These are phyloP conservation scores for Ylistrum balloti DNA, from an alignment of 1,140 invertebrate genomes.

Conservation along the genomic window DNA sequence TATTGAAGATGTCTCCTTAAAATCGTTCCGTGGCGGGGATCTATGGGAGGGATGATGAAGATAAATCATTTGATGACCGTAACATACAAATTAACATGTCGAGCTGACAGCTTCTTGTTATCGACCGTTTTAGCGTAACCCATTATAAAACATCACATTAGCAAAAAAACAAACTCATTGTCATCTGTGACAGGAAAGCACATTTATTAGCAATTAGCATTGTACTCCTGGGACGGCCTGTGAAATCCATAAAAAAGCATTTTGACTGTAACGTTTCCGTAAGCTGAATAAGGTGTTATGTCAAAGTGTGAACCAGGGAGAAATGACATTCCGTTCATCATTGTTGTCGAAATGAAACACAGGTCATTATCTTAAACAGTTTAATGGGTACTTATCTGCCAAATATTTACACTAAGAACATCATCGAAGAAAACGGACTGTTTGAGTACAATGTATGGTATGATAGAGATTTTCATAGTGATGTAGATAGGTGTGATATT, in stretches of 20 bases:
- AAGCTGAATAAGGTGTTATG: not conserved
- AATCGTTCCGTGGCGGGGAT: not conserved
- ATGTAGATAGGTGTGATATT: too few relatives aligned
- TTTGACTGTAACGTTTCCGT: not conserved
- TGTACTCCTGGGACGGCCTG: not conserved
- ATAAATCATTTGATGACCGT: not conserved
- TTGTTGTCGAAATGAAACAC: too few relatives aligned
- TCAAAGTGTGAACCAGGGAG: not conserved
- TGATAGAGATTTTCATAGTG: too few relatives aligned
- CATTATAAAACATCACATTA: not conserved
- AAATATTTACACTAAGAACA: too few relatives aligned
- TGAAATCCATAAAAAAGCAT: not conserved
- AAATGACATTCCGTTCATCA: too few relatives aligned
- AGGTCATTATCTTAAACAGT: not conserved
- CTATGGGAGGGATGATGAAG: too few relatives aligned
- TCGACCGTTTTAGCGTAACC: not conserved
- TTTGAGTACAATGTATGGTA: too few relatives aligned
- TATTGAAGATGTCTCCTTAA: too few relatives aligned
- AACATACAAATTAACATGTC: not conserved
- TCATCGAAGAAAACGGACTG: too few relatives aligned
- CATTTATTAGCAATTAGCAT: not conserved
- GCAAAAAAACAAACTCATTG: not conserved
- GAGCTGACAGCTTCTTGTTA: not conserved
- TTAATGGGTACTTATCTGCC: too few relatives aligned
- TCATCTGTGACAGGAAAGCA: not conserved